These are phyloP conservation scores for Nephrotoma guestfalica DNA, from an alignment of 2,888 invertebrate species.

Conservation along the genomic window DNA sequence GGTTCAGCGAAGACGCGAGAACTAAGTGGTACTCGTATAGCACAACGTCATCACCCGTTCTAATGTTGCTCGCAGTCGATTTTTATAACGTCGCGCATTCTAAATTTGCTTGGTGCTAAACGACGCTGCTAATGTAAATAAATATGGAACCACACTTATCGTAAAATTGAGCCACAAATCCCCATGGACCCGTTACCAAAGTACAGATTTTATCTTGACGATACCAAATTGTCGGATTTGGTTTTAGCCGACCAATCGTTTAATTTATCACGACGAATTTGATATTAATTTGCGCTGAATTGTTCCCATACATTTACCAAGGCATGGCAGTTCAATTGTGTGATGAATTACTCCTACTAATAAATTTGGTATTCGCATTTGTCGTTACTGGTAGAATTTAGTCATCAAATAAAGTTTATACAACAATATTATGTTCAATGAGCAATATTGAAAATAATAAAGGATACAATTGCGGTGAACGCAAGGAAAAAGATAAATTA, in stretches of 20 bases:
- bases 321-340: not conserved
- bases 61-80: too few species aligned
- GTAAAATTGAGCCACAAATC: not conserved
- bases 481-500: too few species aligned
- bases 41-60: too few species aligned
- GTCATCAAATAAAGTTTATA: not conserved
- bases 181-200: not conserved
- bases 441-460: not conserved
- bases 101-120: too few species aligned
- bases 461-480: too few species aligned
- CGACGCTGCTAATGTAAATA: not conserved
- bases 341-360: not conserved
- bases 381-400: not conserved
- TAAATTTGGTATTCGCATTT: not conserved
- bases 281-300: not conserved
- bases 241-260: not conserved
- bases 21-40: too few species aligned
- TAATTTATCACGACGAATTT: not conserved
- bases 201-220: not conserved
- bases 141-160: not conserved
- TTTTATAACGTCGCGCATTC: too few species aligned
- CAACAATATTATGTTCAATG: not conserved
- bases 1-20: too few species aligned
- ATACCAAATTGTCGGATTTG: not conserved
- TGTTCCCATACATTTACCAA: not conserved